Evolutionary conservation across 2,113 vertebrate species (phyloP).

Genomic region (Pterocles gutturalis): DNA sequence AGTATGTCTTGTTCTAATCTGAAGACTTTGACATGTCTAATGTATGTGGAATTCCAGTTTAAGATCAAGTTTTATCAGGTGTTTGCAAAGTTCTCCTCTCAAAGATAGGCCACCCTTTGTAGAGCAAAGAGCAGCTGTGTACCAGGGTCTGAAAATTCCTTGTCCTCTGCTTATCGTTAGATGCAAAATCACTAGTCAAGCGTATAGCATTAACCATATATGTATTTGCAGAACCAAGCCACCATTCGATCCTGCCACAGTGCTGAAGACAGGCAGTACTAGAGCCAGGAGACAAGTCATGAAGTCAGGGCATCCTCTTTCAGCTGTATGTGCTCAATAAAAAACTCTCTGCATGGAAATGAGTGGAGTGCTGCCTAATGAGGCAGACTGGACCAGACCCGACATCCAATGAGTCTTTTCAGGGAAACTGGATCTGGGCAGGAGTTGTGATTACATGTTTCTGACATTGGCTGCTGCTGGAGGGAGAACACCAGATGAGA

Average conservation of each 20-base stretch:
- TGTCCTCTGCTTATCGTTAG: background rate
- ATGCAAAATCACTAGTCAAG: background rate
- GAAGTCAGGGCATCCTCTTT: background rate
- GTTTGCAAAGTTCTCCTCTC: background rate
- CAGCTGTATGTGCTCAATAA: background rate
- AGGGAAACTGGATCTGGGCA: background rate
- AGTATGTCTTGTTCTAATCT: background rate
- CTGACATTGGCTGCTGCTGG: slow-evolving; percentile 21
- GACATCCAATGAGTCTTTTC: background rate
- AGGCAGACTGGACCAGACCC: background rate
- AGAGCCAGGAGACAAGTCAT: background rate
- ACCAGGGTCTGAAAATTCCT: background rate
- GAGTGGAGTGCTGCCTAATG: background rate
- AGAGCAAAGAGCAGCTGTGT: background rate
- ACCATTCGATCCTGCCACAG: background rate
- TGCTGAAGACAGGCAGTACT: background rate
- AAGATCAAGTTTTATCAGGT: background rate
- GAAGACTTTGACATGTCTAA: background rate
- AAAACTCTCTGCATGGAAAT: background rate
- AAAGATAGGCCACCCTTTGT: background rate
- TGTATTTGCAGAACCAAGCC: background rate
- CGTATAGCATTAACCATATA: background rate
- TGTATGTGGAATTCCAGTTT: background rate
- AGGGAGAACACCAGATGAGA: slow-evolving; percentile 13
- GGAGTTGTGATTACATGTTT: background rate